Evolutionary conservation across 2,113 vertebrate genomes (phyloP), one percentile per base, ranked within the genome.

Genomic region (Nibea albiflora): DNA sequence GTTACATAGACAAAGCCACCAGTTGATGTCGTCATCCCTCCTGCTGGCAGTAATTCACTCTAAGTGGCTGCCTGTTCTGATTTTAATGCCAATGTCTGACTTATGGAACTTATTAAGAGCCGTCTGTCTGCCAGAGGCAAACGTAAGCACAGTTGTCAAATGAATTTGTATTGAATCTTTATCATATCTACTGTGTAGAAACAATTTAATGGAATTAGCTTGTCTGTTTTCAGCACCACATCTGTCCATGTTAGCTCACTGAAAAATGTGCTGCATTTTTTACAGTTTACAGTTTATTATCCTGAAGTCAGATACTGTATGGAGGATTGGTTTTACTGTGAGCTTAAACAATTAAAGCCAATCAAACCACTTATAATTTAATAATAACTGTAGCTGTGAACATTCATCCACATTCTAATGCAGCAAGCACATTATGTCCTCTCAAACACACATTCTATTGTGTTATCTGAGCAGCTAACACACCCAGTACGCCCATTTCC

Each of bases 401-500:
- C 31, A 64, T 52, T 66, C 8, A 12, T 12, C 8, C 16, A 24
- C 50, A 56, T 56, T 50, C 35, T 14, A 19, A 26, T 17, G 49
- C 39, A 56, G 17, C 39, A 17, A 35, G 12, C n/a, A 58, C 81
- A 73, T 14, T 46, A 39, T 61, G 5, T 17, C 20, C 52, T 58
- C 74, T 57, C 24, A 68, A 10, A 72, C 52, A 62, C 24, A 81
- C 60, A 28, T 56, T 72, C 64, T 72, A 54, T 81, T 86, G 79
- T 89, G 58, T 50, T 69, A 74, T 84, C 73, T 66, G 47, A 87
- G 57, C 61, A 81, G 63, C 76, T 68, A n/a, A 73, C 68, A 73
- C 76, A 78, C 84, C 80, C 81, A 78, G 15, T 56, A 44, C 22
- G 24, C 69, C 26, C 17, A 60, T 75, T 72, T 81, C 81, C 84